Base-by-base conservation (phyloP, 2,888 invertebrate species). In the Temnothorax rugatulus region DNA sequence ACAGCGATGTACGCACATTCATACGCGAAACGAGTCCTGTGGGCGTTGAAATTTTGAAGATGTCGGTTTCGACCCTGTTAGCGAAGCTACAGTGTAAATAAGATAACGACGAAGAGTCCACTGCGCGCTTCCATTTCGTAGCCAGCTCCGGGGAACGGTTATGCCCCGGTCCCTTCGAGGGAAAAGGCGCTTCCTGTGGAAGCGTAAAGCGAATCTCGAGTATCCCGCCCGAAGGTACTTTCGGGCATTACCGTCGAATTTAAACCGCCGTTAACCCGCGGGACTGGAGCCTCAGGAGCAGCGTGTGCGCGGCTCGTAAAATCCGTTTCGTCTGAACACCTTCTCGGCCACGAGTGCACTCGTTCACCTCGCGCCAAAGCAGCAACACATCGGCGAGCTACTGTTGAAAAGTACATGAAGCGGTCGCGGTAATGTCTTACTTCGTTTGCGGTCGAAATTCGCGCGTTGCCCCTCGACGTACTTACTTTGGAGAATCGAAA, bases 141-240 rank as follows among this genome's bases (percentile, higher is more conserved):
- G 83, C 82, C 82, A 66, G 63, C 88, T 84, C 85, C 57, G 34
- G 87, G 89, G 88, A 89, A 85, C 84, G 87, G 87, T 90, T 90
- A 84, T 84, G 18, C 63, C 79, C 71, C 63, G 82, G 73, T 89
- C 83, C 76, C 69, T 68, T 54, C 68, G 81, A 85, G 83, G 79
- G 84, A 85, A 79, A 89, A 86, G 87, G 84, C 87, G 84, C 86
- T 89, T 87, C 85, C 82, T 63, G 83, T 82, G 77, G 75, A 89
- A 89, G 81, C 86, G 88, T 90, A 89, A 90, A 89, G 84, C 88
- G 90, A 90, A 89, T 90, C 90, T 86, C 83, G 84, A 84, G 84
- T 86, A 88, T 87, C 84, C 76, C 79, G 81, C 86, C 83, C 83
- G 61, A 81, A 90, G 88, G 87, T 88, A 85, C 89, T 88, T 90